These are phyloP conservation scores for Biston betularia DNA, from an alignment of 2,888 invertebrate genomes.

Conservation along the genomic window DNA sequence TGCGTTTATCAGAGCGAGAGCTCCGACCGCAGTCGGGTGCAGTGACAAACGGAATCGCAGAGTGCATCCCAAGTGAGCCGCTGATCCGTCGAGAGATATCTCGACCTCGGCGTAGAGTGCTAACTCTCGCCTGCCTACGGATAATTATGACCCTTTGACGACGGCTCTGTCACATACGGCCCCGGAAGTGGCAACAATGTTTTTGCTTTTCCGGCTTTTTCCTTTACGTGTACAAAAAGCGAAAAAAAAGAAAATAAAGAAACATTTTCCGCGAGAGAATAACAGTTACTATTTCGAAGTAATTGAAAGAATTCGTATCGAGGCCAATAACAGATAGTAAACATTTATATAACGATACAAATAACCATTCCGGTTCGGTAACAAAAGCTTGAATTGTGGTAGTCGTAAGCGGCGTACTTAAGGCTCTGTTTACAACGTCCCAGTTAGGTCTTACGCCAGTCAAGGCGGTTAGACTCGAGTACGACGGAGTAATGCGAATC, in stretches of 20 bases:
- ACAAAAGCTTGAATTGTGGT: slow-evolving; percentile 56
- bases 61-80: slow-evolving; percentile 83
- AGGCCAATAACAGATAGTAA: slow-evolving; percentile 47
- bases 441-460: slow-evolving; percentile 75
- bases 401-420: slow-evolving; percentile 61
- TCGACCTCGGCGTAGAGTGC: slow-evolving; percentile 80
- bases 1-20: slow-evolving; percentile 82
- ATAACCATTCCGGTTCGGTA: slow-evolving; percentile 54
- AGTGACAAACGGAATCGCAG: slow-evolving; percentile 84
- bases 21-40: slow-evolving; percentile 75
- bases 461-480: slow-evolving; percentile 73
- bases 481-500: slow-evolving; percentile 79
- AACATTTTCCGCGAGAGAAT: slow-evolving; percentile 29
- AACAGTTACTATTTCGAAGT: slow-evolving; percentile 36
- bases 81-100: slow-evolving; percentile 84
- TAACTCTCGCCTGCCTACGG: slow-evolving; percentile 79
- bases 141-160: slow-evolving; percentile 83
- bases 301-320: slow-evolving; percentile 43
- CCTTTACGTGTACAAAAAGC: slow-evolving; percentile 41
- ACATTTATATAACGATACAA: slow-evolving; percentile 53
- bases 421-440: slow-evolving; percentile 67
- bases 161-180: slow-evolving; percentile 65
- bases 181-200: slow-evolving; percentile 68
- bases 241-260: slow-evolving; percentile 27
- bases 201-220: slow-evolving; percentile 52